These are phyloP conservation scores for Pangasius macronema DNA, from an alignment of 2,797 vertebrate species.

Conservation along the genomic window DNA sequence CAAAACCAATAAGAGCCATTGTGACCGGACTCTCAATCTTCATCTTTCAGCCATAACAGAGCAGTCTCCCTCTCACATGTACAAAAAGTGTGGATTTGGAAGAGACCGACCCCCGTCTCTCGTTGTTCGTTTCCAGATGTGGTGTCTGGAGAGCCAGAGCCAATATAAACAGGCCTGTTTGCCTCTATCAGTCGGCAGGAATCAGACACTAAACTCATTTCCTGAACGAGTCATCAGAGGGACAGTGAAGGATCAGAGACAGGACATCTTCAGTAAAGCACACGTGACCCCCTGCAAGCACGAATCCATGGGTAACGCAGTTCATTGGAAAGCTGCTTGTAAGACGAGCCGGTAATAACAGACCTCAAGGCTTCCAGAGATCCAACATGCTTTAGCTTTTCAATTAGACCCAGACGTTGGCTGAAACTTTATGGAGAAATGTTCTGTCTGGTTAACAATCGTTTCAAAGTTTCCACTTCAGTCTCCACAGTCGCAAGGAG, in stretches of 20 bases:
- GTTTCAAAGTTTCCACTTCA: slow-evolving; percentile 32
- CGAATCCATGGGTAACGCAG: not conserved
- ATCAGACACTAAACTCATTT: slow-evolving; percentile 55
- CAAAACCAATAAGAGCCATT: slow-evolving; percentile 26
- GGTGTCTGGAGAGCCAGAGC: slow-evolving; percentile 55
- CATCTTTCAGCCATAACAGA: slow-evolving; percentile 52
- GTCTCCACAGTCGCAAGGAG: not conserved
- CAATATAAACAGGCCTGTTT: slow-evolving; percentile 64
- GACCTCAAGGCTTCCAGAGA: not conserved
- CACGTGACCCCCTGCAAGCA: slow-evolving; percentile 25
- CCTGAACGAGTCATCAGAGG: slow-evolving; percentile 52
- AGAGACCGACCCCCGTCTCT: slow-evolving; percentile 25
- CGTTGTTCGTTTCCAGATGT: slow-evolving; percentile 58
- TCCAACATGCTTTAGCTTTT: slow-evolving; percentile 23
- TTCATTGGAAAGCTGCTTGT: slow-evolving; percentile 4
- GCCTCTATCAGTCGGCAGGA: slow-evolving; percentile 52
- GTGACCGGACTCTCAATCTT: slow-evolving; percentile 45
- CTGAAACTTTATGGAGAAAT: slow-evolving; percentile 19
- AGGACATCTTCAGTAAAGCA: slow-evolving; percentile 24
- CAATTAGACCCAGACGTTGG: slow-evolving; percentile 8
- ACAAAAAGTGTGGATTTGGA: slow-evolving; percentile 31
- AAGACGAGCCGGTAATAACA: slow-evolving; percentile 37
- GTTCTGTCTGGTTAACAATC: slow-evolving; percentile 12
- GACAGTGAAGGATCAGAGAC: slow-evolving; percentile 29
- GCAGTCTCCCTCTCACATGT: slow-evolving; percentile 37